These are phyloP conservation scores for Macrophya annulata DNA, from an alignment of 2,888 invertebrate species.

Conservation along the genomic window DNA sequence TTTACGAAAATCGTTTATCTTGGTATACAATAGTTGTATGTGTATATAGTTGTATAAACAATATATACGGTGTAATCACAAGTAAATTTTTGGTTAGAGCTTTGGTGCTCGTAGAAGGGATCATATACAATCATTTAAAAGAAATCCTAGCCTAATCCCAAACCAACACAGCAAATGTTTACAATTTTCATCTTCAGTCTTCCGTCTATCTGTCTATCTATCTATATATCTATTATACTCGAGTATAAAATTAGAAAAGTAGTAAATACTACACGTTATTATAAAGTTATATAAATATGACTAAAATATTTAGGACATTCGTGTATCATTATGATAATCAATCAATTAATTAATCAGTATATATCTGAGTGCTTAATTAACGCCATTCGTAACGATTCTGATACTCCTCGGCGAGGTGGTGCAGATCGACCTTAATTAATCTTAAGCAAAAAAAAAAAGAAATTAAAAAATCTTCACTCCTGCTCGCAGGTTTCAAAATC, in stretches of 20 bases:
- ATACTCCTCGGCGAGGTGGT: background rate
- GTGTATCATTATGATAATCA: background rate
- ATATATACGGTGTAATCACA: conserved; percentile 54
- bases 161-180: conserved; percentile 50
- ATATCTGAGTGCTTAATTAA: conserved; percentile 8
- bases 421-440: background rate
- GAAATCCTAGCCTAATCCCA: conserved; percentile 43
- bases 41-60: conserved; percentile 7
- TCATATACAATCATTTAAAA: conserved; percentile 50
- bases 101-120: conserved; percentile 53
- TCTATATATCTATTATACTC: conserved; percentile 36
- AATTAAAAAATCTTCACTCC: conserved; percentile 65
- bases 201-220: conserved; percentile 41
- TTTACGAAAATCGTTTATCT: conserved; percentile 30
- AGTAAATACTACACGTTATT: conserved; percentile 42
- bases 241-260: conserved; percentile 58
- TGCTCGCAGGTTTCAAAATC: conserved; percentile 78
- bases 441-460: background rate
- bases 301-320: conserved; percentile 54
- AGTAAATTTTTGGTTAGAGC: conserved; percentile 55
- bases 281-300: conserved; percentile 54
- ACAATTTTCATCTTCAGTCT: conserved; percentile 53
- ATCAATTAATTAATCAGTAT: background rate
- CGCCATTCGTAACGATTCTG: background rate
- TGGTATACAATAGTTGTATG: conserved; percentile 51